Evolutionary conservation across 2,888 invertebrate genomes (phyloP), one percentile per base, ranked within the genome.

Genomic region (Helobdella robusta): DNA sequence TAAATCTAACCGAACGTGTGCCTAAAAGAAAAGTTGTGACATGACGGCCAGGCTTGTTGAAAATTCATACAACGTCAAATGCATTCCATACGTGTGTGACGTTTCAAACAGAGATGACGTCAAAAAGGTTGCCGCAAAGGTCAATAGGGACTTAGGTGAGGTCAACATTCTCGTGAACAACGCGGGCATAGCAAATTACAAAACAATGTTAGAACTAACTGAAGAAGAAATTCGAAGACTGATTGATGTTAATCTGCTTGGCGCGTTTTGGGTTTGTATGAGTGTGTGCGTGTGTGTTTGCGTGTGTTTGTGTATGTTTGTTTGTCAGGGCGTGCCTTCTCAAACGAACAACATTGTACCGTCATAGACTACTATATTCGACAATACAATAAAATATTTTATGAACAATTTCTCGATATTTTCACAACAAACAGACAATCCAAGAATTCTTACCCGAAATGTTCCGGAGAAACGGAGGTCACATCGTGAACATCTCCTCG

Each of bases 381-480:
- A n/a, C n/a, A n/a, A n/a, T n/a, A n/a, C 18, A 20, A 23, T 20
- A 28, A 48, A 61, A 54, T 3, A n/a, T n/a, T n/a, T n/a, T n/a
- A n/a, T n/a, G n/a, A n/a, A n/a, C n/a, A n/a, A n/a, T n/a, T n/a
- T n/a, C n/a, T n/a, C n/a, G n/a, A n/a, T n/a, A n/a, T 36, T 62
- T n/a, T 62, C n/a, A 23, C 20, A 83, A n/a, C n/a, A n/a, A n/a
- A n/a, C n/a, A 93, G 93, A 91, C 91, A n/a, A 86, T 87, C 44
- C 92, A 92, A 82, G 89, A 91, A 4, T 94, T 94, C 81, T 82
- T 94, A 68, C 92, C 92, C 34, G 83, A 84, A 58, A 95, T 95
- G 94, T 84, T 93, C 68, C 85, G 87, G 74, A 83, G 84, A 40
- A 86, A 89, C 75, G 85, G 86, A 72, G 95, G 95, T 11, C 95